Evolutionary conservation across 2,888 invertebrate species (phyloP).

Genomic region (Hyposoter didymator): DNA sequence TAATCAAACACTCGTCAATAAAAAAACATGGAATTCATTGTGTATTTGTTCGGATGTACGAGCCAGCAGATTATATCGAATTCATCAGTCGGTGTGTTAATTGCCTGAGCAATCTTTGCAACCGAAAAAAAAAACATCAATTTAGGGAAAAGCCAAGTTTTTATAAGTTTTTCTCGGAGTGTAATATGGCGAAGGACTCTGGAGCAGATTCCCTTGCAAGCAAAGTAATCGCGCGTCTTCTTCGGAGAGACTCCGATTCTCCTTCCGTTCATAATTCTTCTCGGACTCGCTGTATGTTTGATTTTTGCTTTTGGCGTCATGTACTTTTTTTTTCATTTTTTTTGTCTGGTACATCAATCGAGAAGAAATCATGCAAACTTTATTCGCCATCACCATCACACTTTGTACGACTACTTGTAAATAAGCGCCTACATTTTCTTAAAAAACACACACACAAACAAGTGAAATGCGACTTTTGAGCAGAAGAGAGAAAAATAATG

Average conservation of each 20-base stretch:
- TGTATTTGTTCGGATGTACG: not conserved
- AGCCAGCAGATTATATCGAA: not conserved
- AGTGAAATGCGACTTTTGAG: not conserved
- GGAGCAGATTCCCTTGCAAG: not conserved
- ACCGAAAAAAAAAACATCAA: not conserved
- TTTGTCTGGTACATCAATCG: not conserved
- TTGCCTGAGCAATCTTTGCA: not conserved
- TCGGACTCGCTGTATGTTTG: slow-evolving; percentile 6
- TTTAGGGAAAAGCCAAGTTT: not conserved
- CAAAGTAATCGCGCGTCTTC: not conserved
- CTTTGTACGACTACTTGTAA: slow-evolving; percentile 27
- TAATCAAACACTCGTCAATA: not conserved
- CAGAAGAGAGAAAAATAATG: not conserved
- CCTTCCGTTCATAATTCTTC: not conserved
- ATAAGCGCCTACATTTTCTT: slow-evolving; percentile 5
- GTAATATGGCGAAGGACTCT: not conserved
- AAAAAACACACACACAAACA: not conserved
- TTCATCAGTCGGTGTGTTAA: not conserved
- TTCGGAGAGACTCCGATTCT: not conserved
- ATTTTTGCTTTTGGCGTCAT: not conserved
- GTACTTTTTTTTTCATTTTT: not conserved
- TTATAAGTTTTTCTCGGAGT: not conserved
- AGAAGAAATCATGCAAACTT: not conserved
- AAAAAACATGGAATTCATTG: not conserved
- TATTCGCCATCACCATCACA: slow-evolving; percentile 5